These are phyloP conservation scores for Steatocranus sp. DNA, from an alignment of 2,797 vertebrate species.

Conservation along the genomic window DNA sequence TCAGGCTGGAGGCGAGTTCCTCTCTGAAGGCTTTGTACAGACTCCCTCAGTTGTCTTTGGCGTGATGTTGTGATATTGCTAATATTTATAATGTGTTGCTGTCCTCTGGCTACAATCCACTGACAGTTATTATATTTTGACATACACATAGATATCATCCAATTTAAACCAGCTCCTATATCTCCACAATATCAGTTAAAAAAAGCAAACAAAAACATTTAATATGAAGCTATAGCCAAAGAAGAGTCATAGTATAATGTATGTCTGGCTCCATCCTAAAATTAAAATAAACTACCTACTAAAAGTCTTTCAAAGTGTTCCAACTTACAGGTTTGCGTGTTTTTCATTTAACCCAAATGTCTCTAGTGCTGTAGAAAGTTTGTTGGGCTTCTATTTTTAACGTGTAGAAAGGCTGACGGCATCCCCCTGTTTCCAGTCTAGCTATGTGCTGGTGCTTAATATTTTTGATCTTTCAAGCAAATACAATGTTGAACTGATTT, in stretches of 20 bases:
- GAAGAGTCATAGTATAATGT: neutral
- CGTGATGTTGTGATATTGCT: neutral
- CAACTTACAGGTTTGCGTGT: neutral
- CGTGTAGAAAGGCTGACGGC: neutral
- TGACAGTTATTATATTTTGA: neutral
- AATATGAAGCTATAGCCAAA: neutral
- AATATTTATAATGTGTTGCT: neutral
- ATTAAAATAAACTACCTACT: neutral
- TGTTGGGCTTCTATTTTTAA: neutral
- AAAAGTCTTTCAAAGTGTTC: neutral
- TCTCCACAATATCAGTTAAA: rapidly evolving
- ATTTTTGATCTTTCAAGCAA: neutral
- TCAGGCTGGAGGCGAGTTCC: neutral
- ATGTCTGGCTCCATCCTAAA: neutral
- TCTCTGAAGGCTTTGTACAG: neutral
- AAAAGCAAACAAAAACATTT: neutral
- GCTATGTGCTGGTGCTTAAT: neutral
- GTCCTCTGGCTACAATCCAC: neutral
- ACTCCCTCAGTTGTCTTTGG: neutral
- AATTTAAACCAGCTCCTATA: neutral
- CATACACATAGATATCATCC: neutral
- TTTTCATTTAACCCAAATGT: neutral
- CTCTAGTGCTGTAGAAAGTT: neutral
- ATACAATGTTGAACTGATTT: neutral
- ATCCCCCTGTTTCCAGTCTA: neutral